Evolutionary conservation across 2,888 invertebrate genomes (phyloP).

Genomic region (Neuroscelio doddi): DNA sequence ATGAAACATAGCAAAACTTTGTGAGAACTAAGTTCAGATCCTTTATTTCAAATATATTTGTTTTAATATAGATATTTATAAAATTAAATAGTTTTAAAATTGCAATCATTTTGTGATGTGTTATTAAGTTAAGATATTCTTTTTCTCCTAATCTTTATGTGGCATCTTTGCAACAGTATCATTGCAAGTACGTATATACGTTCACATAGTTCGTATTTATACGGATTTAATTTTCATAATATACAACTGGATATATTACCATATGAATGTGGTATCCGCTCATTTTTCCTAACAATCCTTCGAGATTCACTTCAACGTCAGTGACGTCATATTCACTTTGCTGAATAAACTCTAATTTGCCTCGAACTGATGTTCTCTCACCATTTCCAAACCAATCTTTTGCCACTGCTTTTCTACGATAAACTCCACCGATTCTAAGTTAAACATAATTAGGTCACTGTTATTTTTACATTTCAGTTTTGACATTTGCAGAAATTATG

Average conservation of each 20-base stretch:
- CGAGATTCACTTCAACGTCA: constrained; percentile 83
- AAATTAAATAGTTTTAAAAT: too few relatives aligned
- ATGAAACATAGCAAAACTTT: too few relatives aligned
- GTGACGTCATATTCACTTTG: constrained; percentile 90
- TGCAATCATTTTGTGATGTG: too few relatives aligned
- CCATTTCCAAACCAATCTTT: constrained; percentile 93
- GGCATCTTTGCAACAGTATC: too few relatives aligned
- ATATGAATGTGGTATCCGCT: constrained; percentile 88
- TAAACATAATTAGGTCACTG: constrained; percentile 11
- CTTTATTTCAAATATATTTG: too few relatives aligned
- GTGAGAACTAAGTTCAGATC: too few relatives aligned
- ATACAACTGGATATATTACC: constrained; percentile 72
- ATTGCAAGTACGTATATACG: too few relatives aligned
- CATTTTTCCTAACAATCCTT: constrained; percentile 78
- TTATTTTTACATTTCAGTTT: constrained; percentile 11
- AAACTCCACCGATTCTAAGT: constrained; percentile 80
- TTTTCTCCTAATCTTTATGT: too few relatives aligned
- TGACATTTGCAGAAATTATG: background rate
- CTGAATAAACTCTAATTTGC: constrained; percentile 87
- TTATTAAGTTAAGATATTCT: too few relatives aligned
- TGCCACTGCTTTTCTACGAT: constrained; percentile 87
- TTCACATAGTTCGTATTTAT: too few relatives aligned
- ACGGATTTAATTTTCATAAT: background rate
- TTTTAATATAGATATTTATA: too few relatives aligned
- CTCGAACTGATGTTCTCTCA: constrained; percentile 77